Evolutionary conservation across 2,888 invertebrate species (phyloP).

Genomic region (Hybos culiciformis): DNA sequence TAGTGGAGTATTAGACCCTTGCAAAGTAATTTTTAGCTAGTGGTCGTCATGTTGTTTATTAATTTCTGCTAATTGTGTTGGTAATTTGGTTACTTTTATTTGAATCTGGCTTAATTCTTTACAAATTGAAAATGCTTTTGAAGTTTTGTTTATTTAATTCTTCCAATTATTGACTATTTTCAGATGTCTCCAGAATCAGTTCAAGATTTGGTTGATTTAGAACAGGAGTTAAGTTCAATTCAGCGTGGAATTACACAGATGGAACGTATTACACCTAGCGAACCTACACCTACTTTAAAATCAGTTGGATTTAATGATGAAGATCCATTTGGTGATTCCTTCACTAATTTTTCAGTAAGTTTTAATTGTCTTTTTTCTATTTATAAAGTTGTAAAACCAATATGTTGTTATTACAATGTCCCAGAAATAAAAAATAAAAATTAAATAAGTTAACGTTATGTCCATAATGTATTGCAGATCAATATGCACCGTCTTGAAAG

Average conservation of each 20-base stretch:
- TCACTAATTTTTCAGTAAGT: conserved; percentile 41
- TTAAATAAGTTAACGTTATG: no score
- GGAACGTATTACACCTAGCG: conserved; percentile 67
- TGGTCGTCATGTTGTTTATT: no score
- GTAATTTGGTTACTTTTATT: neutral
- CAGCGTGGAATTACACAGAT: conserved; percentile 80
- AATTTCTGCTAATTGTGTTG: neutral
- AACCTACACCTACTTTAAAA: conserved; percentile 42
- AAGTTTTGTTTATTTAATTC: neutral
- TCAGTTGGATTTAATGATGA: conserved; percentile 33
- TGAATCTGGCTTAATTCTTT: neutral
- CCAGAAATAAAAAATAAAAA: no score
- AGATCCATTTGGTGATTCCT: conserved; percentile 66
- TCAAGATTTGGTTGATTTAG: conserved; percentile 75
- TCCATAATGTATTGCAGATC: no score
- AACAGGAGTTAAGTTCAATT: conserved; percentile 72
- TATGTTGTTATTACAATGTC: no score
- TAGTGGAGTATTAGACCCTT: no score
- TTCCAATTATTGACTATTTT: neutral
- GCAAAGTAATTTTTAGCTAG: no score
- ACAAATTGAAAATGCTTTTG: neutral
- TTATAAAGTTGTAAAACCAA: no score
- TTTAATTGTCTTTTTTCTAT: neutral
- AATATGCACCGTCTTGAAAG: no score
- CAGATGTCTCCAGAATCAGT: conserved; percentile 43